A percentile compares a stretch with the other conserved stretches of the same genome.
Evolutionary conservation across 2,797 vertebrate species (phyloP).

Genomic region (Alosa sapidissima): DNA sequence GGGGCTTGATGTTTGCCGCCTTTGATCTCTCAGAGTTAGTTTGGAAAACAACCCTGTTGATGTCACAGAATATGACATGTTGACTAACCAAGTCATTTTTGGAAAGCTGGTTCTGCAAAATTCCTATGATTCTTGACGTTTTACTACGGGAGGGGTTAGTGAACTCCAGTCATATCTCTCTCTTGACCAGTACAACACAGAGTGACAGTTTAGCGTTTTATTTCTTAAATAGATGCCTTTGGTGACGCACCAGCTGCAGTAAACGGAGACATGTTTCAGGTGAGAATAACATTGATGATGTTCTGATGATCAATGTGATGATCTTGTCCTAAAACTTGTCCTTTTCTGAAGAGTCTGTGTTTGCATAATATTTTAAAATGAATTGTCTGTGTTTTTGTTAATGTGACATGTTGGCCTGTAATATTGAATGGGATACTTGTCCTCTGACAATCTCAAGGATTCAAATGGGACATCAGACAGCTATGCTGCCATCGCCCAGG

Average conservation of each 20-base stretch:
- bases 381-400: neutral
- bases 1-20: too few relatives aligned
- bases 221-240: slow-evolving; percentile 61
- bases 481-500: slow-evolving; percentile 93
- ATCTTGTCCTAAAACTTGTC: neutral
- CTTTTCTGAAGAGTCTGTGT: neutral
- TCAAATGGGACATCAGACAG: slow-evolving; percentile 84
- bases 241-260: slow-evolving; percentile 70
- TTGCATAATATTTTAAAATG: neutral
- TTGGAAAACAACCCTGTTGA: neutral
- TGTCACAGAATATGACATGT: too few relatives aligned
- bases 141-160: neutral
- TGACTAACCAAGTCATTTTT: neutral
- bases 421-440: neutral
- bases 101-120: slow-evolving; percentile 26
- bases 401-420: neutral
- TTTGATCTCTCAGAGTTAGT: neutral
- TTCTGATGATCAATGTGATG: too few relatives aligned
- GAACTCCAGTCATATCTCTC: neutral
- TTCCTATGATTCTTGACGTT: slow-evolving; percentile 34
- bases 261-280: slow-evolving; percentile 85
- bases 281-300: slow-evolving; percentile 56
- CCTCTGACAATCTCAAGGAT: slow-evolving; percentile 71
- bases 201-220: neutral
- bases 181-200: neutral